Percentiles rank a stretch among this genome's conserved stretches.
These are phyloP conservation scores for Todiramphus chloris DNA, from an alignment of 2,113 vertebrate species.

Conservation along the genomic window DNA sequence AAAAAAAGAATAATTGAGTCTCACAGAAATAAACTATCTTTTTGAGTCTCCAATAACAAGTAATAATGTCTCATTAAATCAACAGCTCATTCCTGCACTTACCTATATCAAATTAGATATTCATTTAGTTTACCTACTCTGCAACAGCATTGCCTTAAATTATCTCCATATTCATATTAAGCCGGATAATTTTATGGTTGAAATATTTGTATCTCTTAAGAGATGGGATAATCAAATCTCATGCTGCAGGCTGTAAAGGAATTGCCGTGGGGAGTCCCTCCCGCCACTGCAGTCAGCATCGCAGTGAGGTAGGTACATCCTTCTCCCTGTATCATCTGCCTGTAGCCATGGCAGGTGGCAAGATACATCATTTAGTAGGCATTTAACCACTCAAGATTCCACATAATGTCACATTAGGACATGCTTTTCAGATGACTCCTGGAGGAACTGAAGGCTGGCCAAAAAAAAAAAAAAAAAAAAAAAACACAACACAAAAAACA, in stretches of 20 bases:
- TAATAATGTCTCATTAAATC: conserved; percentile 12
- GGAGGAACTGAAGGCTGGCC: background rate
- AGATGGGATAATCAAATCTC: background rate
- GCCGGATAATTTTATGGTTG: background rate
- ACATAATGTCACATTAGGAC: background rate
- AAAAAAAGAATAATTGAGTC: background rate
- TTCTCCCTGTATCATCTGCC: background rate
- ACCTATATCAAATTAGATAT: conserved; percentile 42
- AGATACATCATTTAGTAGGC: background rate
- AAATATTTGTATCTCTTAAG: background rate
- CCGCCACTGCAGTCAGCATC: accelerated
- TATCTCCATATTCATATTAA: background rate
- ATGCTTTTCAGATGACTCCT: background rate
- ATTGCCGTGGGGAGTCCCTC: background rate
- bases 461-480: background rate
- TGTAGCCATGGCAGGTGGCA: background rate
- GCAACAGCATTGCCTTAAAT: background rate
- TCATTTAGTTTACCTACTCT: background rate
- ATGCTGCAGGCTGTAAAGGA: background rate
- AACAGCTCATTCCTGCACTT: conserved; percentile 26
- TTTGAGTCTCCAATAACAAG: background rate
- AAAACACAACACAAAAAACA: background rate
- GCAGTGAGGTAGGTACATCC: background rate
- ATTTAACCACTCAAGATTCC: background rate
- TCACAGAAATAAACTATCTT: conserved; percentile 17